These are phyloP conservation scores for Julus scandinavius DNA, from an alignment of 2,888 invertebrate species.

Conservation along the genomic window DNA sequence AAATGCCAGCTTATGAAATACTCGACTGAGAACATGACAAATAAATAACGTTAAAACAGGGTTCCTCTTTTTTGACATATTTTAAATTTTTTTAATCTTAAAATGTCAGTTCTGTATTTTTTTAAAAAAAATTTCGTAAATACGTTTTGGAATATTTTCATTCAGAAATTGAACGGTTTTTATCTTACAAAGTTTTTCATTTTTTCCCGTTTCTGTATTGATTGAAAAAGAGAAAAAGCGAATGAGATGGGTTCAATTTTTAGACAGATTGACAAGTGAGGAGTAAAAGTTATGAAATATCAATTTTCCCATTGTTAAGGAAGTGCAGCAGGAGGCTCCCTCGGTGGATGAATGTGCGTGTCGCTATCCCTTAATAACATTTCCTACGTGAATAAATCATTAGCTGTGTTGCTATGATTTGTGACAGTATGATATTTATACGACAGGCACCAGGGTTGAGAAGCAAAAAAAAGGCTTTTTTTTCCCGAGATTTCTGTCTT, in stretches of 20 bases:
- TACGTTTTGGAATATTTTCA: too few relatives aligned
- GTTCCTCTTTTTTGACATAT: too few relatives aligned
- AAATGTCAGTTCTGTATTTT: background rate
- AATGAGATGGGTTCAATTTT: background rate
- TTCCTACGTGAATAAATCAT: slow-evolving; percentile 18
- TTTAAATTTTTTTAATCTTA: too few relatives aligned
- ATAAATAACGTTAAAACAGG: too few relatives aligned
- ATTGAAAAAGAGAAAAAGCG: background rate
- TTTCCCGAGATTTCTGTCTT: background rate
- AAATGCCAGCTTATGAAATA: too few relatives aligned
- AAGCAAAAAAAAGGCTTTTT: background rate
- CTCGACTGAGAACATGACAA: too few relatives aligned
- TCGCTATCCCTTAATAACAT: slow-evolving; percentile 18
- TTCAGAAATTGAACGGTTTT: background rate
- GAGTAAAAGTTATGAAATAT: slow-evolving; percentile 9
- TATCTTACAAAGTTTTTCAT: background rate
- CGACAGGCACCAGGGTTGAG: background rate
- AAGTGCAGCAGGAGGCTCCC: background rate
- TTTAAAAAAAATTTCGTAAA: background rate
- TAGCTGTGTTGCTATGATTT: slow-evolving; percentile 1
- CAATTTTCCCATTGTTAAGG: background rate
- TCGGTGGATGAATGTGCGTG: background rate
- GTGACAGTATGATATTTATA: background rate
- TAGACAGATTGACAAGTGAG: background rate
- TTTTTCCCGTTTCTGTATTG: background rate